Conservation (phyloP, 2,888 invertebrate genomes). For the Plagiodera versicolora region DNA sequence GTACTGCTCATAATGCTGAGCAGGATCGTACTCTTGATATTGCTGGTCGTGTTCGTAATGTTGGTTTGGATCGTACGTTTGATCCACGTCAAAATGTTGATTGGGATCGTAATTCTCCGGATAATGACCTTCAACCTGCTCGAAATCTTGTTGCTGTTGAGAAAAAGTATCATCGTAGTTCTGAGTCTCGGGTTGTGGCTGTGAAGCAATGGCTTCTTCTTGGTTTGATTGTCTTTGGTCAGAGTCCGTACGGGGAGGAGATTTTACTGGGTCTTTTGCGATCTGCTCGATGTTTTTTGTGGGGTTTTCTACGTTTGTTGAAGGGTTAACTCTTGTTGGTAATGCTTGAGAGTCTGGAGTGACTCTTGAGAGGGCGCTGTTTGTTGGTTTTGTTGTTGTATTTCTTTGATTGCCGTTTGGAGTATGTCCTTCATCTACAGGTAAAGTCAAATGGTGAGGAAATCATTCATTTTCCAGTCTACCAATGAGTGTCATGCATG, state of each 20-base stretch:
- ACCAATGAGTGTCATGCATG: too few species aligned
- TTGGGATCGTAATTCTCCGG: conserved; percentile 30
- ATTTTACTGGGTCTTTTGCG: too few species aligned
- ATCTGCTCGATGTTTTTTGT: not conserved
- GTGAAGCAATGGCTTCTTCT: too few species aligned
- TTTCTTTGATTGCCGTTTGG: conserved; percentile 43
- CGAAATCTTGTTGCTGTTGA: conserved; percentile 29
- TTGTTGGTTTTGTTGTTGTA: conserved; percentile 30
- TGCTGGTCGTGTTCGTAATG: conserved; percentile 37
- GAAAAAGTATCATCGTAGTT: too few species aligned
- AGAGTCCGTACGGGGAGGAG: too few species aligned
- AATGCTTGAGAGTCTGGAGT: too few species aligned
- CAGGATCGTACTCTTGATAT: conserved; percentile 32
- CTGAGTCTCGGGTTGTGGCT: not conserved
- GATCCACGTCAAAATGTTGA: conserved; percentile 35
- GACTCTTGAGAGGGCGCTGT: not conserved
- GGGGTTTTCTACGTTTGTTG: not conserved
- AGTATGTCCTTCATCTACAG: conserved; percentile 44
- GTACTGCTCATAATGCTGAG: conserved; percentile 28
- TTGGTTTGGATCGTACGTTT: conserved; percentile 43
- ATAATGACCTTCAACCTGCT: conserved; percentile 36
- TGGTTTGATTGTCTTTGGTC: conserved; percentile 32
- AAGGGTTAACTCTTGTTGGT: not conserved
- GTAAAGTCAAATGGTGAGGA: not conserved
- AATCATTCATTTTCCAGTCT: too few species aligned